These are phyloP conservation scores for Ceriagrion tenellum DNA, from an alignment of 2,888 invertebrate species.

Conservation along the genomic window DNA sequence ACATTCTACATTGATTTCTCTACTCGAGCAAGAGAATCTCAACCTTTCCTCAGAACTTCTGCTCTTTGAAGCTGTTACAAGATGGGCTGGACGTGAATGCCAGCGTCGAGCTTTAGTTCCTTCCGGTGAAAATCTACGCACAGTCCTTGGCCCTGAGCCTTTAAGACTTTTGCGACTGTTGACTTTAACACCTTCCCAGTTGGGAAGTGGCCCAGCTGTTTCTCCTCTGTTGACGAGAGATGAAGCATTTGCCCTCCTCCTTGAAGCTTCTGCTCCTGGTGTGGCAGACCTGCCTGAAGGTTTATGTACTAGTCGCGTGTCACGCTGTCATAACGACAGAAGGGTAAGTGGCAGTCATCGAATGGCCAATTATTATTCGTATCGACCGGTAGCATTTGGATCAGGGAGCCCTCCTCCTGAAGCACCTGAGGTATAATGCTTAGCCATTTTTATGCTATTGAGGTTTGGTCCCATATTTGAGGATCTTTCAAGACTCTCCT, in stretches of 20 bases:
- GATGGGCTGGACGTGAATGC: constrained; percentile 83
- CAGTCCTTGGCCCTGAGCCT: constrained; percentile 78
- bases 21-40: constrained; percentile 87
- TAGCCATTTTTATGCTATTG: not conserved
- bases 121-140: constrained; percentile 71
- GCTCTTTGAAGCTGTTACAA: constrained; percentile 86
- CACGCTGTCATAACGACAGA: constrained; percentile 68
- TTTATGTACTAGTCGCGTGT: constrained; percentile 80
- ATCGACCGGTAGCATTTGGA: constrained; percentile 81
- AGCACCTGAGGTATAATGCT: constrained; percentile 73
- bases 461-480: no score
- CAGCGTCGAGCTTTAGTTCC: constrained; percentile 78
- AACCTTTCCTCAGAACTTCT: constrained; percentile 88
- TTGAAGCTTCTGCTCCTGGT: constrained; percentile 88
- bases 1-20: constrained; percentile 85
- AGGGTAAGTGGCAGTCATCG: not conserved
- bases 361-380: not conserved
- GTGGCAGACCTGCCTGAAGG: constrained; percentile 87
- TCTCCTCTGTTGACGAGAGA: constrained; percentile 86
- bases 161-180: constrained; percentile 88
- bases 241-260: constrained; percentile 89
- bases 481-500: no score
- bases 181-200: constrained; percentile 89
- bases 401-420: constrained; percentile 83
- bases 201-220: constrained; percentile 89